Evolutionary conservation across 2,888 invertebrate genomes (phyloP), one percentile per base, ranked within the genome.

Genomic region (Trisateles emortualis): DNA sequence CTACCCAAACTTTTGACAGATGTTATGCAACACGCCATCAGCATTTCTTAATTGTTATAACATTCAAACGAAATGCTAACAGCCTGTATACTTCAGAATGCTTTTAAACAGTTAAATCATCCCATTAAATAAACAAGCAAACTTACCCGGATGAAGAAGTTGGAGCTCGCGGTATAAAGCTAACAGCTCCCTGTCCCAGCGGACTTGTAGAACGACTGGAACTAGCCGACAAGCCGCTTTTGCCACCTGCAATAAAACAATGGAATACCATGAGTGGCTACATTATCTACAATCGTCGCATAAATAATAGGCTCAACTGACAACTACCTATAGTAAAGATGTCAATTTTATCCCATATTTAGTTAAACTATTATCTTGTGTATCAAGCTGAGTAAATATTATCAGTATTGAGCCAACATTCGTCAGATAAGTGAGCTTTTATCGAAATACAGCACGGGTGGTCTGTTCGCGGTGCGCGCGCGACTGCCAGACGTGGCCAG

Each of bases 201-300:
- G 93, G 92, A 84, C 94, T 93, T 72, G 94, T 93, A 26, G 93
- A 93, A 72, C 95, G 86, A 84, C 95, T 94, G 79, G 94, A 94
- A 82, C 95, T 89, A 71, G 95, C 90, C 40, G 93, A 93, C 47
- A 92, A 75, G 30, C 90, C 93, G 64, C 85, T 88, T 73, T 88
- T 93, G 42, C 88, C 86, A 76, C 92, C 92, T 92, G 82, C 51
- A 73, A 81, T 68, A 68, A 67, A 72, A 76, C 67, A 72, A 68
- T 66, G 52, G 61, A 46, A 68, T 67, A 58, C 55, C 54, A 33
- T 59, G 29, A 74, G 43, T 58, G 66, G 63, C 54, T 63, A 59
- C 52, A 57, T 53, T 60, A 51, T 38, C 39, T 33, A 17, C 38
- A 42, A 19, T 39, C 29, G n/a, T 14, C 24, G 11, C 29, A 30